Conservation (phyloP, 2,797 vertebrate genomes). For the Enteromius mattozi region DNA sequence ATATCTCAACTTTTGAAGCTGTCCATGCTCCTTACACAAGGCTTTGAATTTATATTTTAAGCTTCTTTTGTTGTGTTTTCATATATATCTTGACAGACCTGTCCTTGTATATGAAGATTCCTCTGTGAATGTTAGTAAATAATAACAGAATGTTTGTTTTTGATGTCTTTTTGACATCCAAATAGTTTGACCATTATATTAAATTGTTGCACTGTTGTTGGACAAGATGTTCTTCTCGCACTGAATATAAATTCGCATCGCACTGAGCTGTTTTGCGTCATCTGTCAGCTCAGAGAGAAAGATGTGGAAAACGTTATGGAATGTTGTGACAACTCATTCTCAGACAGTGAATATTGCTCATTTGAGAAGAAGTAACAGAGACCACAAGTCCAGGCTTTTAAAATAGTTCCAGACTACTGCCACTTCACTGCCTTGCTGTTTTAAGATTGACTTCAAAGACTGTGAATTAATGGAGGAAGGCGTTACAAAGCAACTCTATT, state of each 20-base stretch:
- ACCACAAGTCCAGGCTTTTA: not conserved
- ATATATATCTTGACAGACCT: not conserved
- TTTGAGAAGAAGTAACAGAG: conserved; percentile 14
- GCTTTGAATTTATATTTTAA: not conserved
- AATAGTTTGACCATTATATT: not conserved
- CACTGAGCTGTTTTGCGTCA: not conserved
- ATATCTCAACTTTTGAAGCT: not conserved
- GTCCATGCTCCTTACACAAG: not conserved
- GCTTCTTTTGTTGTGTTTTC: not conserved
- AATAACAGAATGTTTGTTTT: not conserved
- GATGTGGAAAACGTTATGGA: not conserved
- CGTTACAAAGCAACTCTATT: not conserved
- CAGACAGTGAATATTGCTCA: not conserved
- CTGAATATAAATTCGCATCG: conserved; percentile 7
- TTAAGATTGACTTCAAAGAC: not conserved
- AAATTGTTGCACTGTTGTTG: not conserved
- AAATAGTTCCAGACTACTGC: not conserved
- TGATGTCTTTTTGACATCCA: not conserved
- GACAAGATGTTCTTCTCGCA: not conserved
- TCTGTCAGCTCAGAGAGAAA: conserved; percentile 2
- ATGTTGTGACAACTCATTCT: not conserved
- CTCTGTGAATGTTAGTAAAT: not conserved
- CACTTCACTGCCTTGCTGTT: not conserved
- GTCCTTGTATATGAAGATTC: not conserved
- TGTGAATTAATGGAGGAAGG: not conserved